phyloP scores from a whole-genome alignment of 2,888 invertebrate species.

The Brachypterus glaber region DNA sequence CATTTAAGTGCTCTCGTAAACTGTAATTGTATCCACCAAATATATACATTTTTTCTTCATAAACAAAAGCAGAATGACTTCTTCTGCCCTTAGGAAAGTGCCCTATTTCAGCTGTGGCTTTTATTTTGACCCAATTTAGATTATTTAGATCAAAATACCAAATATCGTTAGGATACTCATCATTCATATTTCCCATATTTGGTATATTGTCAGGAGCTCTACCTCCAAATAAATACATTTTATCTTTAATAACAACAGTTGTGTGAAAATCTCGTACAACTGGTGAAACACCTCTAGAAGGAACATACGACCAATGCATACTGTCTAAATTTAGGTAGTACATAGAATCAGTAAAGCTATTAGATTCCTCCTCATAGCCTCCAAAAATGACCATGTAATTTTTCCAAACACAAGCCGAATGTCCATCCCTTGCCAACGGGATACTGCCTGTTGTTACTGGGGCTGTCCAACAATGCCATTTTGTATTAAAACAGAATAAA shows the following conservation, averaged over 20 bases:
- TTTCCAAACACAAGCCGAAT: slow-evolving; percentile 73
- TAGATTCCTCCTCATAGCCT: slow-evolving; percentile 78
- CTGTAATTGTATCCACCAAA: slow-evolving; percentile 86
- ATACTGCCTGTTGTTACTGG: slow-evolving; percentile 56
- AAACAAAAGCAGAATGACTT: slow-evolving; percentile 83
- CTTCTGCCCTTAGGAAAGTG: slow-evolving; percentile 77
- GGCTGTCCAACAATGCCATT: slow-evolving; percentile 56
- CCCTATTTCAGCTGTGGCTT: slow-evolving; percentile 51
- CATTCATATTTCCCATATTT: slow-evolving; percentile 50
- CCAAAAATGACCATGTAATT: slow-evolving; percentile 84
- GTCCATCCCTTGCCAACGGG: slow-evolving; percentile 83
- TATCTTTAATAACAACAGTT: slow-evolving; percentile 62
- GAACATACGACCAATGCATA: slow-evolving; percentile 59
- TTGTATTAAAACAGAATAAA: slow-evolving; percentile 73
- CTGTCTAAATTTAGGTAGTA: slow-evolving; percentile 65
- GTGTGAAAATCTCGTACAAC: slow-evolving; percentile 82
- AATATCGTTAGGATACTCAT: slow-evolving; percentile 72
- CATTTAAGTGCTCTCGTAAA: slow-evolving; percentile 69
- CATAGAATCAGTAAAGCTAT: slow-evolving; percentile 71
- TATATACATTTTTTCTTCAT: slow-evolving; percentile 68
- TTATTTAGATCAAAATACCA: slow-evolving; percentile 64
- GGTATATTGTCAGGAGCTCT: slow-evolving; percentile 45
- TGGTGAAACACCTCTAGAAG: slow-evolving; percentile 39
- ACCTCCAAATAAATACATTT: slow-evolving; percentile 88
- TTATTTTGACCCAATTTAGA: slow-evolving; percentile 58